These are phyloP conservation scores for Pimephales promelas DNA, from an alignment of 2,113 vertebrate genomes.

Conservation along the genomic window DNA sequence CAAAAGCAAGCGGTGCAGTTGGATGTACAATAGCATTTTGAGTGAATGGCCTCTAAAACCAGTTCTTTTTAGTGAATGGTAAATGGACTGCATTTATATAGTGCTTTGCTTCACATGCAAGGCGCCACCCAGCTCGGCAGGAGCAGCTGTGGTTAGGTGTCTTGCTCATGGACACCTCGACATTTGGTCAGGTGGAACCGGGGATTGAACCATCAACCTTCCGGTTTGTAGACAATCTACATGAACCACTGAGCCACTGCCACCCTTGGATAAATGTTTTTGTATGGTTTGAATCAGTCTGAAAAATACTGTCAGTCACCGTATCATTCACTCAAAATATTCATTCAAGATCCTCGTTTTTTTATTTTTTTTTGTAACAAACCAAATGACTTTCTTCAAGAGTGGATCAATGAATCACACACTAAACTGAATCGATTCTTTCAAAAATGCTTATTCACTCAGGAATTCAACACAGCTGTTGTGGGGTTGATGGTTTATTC, in stretches of 20 bases:
- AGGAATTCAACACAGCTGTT: neutral
- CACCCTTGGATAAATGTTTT: too few relatives aligned
- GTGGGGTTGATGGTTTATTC: neutral
- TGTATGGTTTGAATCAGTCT: neutral
- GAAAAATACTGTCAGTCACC: neutral
- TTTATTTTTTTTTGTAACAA: neutral
- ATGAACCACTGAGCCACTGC: too few relatives aligned
- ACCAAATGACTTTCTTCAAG: neutral
- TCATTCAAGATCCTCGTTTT: neutral
- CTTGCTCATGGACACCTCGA: too few relatives aligned
- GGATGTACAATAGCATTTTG: neutral
- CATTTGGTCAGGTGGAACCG: too few relatives aligned
- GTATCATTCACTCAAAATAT: neutral
- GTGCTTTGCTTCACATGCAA: too few relatives aligned
- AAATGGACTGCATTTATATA: too few relatives aligned
- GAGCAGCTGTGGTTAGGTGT: too few relatives aligned
- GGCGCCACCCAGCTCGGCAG: too few relatives aligned
- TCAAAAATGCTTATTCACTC: neutral
- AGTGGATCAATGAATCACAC: neutral
- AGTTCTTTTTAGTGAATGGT: too few relatives aligned
- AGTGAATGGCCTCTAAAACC: neutral
- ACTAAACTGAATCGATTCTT: neutral
- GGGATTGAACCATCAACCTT: too few relatives aligned
- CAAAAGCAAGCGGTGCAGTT: too few relatives aligned
- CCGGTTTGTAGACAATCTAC: too few relatives aligned